Percentiles rank a stretch among this genome's conserved stretches.
phyloP scores from a whole-genome alignment of 2,797 vertebrate genomes.

The Sebastes taczanowskii region DNA sequence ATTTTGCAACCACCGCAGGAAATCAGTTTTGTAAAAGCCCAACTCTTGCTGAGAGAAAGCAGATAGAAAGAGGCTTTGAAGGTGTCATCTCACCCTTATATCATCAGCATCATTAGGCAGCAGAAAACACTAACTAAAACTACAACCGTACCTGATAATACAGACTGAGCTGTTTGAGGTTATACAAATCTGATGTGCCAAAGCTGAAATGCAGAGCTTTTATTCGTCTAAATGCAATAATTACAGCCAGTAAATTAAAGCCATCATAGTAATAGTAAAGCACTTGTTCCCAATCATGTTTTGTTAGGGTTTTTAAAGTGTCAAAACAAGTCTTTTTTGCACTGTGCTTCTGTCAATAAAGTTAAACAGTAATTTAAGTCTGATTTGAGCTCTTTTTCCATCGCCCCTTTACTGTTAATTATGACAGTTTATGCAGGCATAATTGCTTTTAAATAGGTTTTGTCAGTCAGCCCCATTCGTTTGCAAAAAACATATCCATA shows the following conservation, averaged over 20 bases:
- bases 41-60: constrained; percentile 8
- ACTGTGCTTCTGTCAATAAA: neutral
- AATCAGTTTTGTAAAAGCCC: constrained; percentile 4
- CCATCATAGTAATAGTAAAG: neutral
- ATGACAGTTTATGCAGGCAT: neutral
- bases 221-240: neutral
- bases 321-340: neutral
- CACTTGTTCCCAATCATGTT: neutral
- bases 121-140: neutral
- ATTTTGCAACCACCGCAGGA: neutral
- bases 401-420: neutral
- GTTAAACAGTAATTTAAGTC: neutral
- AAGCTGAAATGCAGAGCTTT: neutral
- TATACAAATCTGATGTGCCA: neutral
- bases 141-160: neutral
- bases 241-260: neutral
- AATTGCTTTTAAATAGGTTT: neutral
- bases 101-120: neutral
- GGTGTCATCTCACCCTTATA: neutral
- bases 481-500: neutral
- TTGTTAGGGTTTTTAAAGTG: neutral
- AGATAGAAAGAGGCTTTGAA: constrained; percentile 25
- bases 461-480: neutral
- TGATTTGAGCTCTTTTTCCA: neutral
- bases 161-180: neutral